These are phyloP conservation scores for Bovichtus variegatus DNA, from an alignment of 2,797 vertebrate genomes.

Conservation along the genomic window DNA sequence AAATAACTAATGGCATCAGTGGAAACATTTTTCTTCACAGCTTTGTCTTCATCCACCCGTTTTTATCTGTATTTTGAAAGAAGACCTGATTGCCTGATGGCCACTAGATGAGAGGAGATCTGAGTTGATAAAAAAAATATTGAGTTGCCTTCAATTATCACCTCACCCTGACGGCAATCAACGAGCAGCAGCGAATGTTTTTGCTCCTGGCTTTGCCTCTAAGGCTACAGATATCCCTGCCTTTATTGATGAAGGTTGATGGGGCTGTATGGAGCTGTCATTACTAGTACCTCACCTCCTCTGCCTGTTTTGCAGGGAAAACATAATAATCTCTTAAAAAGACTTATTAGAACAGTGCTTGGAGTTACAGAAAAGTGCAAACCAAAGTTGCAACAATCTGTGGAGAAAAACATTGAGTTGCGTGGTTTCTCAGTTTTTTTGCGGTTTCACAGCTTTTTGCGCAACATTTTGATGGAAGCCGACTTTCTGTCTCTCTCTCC, in stretches of 20 bases:
- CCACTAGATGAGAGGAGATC: background rate
- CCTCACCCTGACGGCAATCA: background rate
- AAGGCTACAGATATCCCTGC: background rate
- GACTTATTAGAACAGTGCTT: no score
- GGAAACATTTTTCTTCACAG: background rate
- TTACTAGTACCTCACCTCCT: background rate
- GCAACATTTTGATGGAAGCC: slow-evolving; percentile 13
- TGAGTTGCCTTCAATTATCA: background rate
- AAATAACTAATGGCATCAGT: background rate
- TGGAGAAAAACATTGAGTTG: background rate
- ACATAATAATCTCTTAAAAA: background rate
- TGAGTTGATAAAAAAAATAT: slow-evolving; percentile 5
- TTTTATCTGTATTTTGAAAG: background rate
- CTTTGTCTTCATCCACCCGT: background rate
- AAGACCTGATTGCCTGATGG: background rate
- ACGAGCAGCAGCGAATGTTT: background rate
- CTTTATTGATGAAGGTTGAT: background rate
- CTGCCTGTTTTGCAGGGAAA: background rate
- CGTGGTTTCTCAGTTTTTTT: background rate
- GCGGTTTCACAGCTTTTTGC: background rate
- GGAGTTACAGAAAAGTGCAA: background rate
- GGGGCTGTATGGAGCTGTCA: background rate
- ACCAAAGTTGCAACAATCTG: background rate
- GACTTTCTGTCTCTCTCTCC: slow-evolving; percentile 5
- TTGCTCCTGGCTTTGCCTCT: background rate